A percentile compares a stretch with the other conserved stretches of the same genome.
These are phyloP conservation scores for Tympanoctomys barrerae DNA, from an alignment of 2,797 vertebrate genomes.

Conservation along the genomic window DNA sequence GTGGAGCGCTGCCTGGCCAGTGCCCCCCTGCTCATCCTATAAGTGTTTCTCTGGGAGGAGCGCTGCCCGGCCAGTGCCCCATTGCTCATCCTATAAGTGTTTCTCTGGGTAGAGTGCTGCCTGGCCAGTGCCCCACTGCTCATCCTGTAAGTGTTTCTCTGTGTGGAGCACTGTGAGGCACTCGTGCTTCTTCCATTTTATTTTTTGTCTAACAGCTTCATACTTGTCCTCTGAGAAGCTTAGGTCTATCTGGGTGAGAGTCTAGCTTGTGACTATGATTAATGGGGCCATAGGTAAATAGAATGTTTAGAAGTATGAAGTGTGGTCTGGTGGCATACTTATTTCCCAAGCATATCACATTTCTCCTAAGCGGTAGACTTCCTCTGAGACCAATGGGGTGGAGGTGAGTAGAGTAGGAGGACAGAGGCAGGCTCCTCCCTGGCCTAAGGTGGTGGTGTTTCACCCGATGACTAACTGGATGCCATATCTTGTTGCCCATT, in stretches of 20 bases:
- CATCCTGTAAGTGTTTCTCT: neutral
- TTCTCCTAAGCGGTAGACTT: constrained; percentile 15
- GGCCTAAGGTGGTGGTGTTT: neutral
- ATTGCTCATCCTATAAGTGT: neutral
- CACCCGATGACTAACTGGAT: neutral
- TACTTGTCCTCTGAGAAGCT: constrained; percentile 31
- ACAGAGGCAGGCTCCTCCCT: neutral
- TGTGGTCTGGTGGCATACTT: neutral
- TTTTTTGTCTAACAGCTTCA: constrained; percentile 5
- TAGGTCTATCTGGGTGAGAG: constrained; percentile 21
- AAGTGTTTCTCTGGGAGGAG: neutral
- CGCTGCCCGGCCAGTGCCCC: no score
- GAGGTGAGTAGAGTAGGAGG: neutral
- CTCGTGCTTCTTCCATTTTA: neutral
- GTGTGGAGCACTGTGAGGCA: rapidly evolving
- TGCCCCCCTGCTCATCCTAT: no score
- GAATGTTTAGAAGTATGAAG: neutral
- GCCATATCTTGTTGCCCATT: neutral
- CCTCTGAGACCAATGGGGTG: neutral
- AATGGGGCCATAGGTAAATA: constrained; percentile 42
- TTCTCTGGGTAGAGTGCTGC: neutral
- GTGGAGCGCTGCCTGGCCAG: no score
- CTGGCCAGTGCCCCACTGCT: neutral
- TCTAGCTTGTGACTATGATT: constrained; percentile 48
- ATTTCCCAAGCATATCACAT: constrained; percentile 16